Evolutionary conservation across 2,113 vertebrate genomes (phyloP).

Genomic region (Callionymus lyra): DNA sequence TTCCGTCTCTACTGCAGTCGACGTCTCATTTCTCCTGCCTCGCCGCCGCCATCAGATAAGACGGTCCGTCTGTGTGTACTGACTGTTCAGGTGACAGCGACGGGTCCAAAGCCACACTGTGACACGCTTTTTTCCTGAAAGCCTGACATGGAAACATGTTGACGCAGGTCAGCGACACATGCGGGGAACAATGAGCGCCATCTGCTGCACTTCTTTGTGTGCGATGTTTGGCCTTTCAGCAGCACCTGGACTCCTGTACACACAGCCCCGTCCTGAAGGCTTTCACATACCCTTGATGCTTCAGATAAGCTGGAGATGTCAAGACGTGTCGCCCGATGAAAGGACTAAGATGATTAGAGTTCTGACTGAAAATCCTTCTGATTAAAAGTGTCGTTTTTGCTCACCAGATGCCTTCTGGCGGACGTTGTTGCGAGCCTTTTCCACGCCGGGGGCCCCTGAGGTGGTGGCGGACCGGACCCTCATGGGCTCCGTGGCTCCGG

Average conservation of each 20-base stretch:
- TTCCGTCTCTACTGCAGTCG: too few species aligned
- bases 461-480: conserved; percentile 92
- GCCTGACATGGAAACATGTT: conserved; percentile 62
- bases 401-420: conserved; percentile 91
- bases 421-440: conserved; percentile 88
- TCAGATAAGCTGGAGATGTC: conserved; percentile 15
- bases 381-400: conserved; percentile 7
- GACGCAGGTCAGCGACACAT: conserved; percentile 40
- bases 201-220: conserved; percentile 51
- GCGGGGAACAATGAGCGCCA: conserved; percentile 51
- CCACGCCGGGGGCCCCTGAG: conserved; percentile 87
- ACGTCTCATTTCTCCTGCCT: too few species aligned
- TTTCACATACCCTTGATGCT: conserved; percentile 27
- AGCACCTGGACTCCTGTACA: conserved; percentile 41
- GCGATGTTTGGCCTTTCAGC: conserved; percentile 34
- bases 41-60: conserved; percentile 39
- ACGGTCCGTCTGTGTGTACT: conserved; percentile 25
- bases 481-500: conserved; percentile 81
- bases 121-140: conserved; percentile 33
- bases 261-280: conserved; percentile 33
- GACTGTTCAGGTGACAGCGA: conserved; percentile 32
- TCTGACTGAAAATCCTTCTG: conserved; percentile 9
- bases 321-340: conserved; percentile 13
- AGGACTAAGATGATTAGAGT: conserved; percentile 7
- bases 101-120: conserved; percentile 35